These are phyloP conservation scores for Lonchura striata DNA, from an alignment of 2,113 vertebrate genomes.

Conservation along the genomic window DNA sequence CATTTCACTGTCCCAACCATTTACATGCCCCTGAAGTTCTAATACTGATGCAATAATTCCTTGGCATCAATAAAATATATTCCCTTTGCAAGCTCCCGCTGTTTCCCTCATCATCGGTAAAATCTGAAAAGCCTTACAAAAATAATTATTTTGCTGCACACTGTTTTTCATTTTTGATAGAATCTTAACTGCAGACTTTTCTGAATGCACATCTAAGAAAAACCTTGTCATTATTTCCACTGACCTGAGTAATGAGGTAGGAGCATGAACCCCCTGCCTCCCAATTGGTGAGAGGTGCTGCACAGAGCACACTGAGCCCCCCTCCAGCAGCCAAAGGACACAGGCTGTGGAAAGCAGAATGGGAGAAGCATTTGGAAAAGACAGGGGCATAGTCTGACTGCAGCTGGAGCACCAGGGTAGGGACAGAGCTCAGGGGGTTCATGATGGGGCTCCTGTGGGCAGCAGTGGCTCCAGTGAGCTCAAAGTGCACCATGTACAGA, in stretches of 20 bases:
- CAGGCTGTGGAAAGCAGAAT: neutral
- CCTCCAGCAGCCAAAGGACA: neutral
- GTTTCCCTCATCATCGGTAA: conserved; percentile 31
- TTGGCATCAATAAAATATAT: conserved; percentile 52
- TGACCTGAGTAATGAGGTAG: conserved; percentile 64
- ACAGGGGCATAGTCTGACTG: neutral
- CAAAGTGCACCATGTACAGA: accelerated
- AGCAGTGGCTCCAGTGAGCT: neutral
- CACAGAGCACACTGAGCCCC: neutral
- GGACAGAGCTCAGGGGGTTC: neutral
- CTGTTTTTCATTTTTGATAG: conserved; percentile 62
- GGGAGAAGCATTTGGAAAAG: neutral
- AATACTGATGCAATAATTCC: conserved; percentile 49
- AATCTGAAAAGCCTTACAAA: conserved; percentile 55
- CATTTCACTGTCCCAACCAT: conserved; percentile 2
- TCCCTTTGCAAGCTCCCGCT: conserved; percentile 34
- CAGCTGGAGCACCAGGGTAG: neutral
- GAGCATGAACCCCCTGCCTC: conserved; percentile 19
- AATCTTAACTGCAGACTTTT: conserved; percentile 42
- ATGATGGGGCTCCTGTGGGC: neutral
- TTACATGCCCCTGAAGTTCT: conserved; percentile 39
- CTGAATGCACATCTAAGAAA: conserved; percentile 54
- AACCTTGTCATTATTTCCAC: conserved; percentile 57
- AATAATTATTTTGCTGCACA: conserved; percentile 70
- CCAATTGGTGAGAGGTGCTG: neutral